phyloP scores from a whole-genome alignment of 2,797 vertebrate genomes.

The Furcifer pardalis region DNA sequence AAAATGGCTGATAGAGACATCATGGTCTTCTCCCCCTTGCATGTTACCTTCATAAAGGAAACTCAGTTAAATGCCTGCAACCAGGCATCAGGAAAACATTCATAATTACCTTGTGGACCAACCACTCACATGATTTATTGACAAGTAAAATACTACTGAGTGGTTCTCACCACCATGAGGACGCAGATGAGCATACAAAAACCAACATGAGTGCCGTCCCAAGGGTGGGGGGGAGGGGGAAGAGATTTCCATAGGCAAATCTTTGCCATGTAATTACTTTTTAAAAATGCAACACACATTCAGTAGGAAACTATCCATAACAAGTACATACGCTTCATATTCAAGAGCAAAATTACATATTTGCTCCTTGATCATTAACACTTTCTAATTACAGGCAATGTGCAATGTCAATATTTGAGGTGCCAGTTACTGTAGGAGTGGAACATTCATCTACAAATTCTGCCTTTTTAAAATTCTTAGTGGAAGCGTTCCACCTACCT shows the following conservation, averaged over 20 bases:
- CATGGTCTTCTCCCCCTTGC: not conserved
- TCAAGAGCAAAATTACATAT: slow-evolving; percentile 50
- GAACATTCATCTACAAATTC: not conserved
- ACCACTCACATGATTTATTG: not conserved
- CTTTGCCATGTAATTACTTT: not conserved
- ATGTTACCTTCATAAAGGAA: not conserved
- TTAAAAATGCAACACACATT: not conserved
- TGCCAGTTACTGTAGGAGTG: not conserved
- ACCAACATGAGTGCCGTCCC: not conserved
- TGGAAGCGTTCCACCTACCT: not conserved
- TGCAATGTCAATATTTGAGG: slow-evolving; percentile 58
- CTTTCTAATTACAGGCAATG: slow-evolving; percentile 62
- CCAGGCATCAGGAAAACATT: not conserved
- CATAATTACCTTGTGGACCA: not conserved
- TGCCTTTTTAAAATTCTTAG: slow-evolving; percentile 9
- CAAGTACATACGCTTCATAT: slow-evolving; percentile 44
- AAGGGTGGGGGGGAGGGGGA: not conserved
- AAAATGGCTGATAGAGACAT: not conserved
- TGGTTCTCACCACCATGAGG: no score
- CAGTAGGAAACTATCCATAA: not conserved
- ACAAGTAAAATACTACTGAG: not conserved
- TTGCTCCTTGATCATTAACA: slow-evolving; percentile 62
- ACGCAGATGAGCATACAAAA: not conserved
- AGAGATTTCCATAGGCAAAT: not conserved
- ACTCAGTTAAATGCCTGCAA: not conserved